Base-by-base conservation (phyloP, 2,113 vertebrate genomes). In the Sisor rabdophorus region DNA sequence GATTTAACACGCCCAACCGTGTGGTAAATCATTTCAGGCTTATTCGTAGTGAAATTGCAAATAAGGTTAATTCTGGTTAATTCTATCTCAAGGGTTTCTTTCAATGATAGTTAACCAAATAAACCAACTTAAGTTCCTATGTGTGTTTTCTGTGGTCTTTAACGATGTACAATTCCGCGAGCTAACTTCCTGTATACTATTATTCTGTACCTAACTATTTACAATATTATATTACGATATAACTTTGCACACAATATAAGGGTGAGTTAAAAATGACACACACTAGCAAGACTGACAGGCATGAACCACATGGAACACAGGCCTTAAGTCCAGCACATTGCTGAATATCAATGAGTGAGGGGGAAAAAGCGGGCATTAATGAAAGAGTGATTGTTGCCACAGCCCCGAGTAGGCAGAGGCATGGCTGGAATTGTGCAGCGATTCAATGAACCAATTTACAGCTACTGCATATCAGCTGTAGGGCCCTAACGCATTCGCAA, bases 261-360 rank as follows among this genome's bases (percentile, higher is more conserved):
- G 15, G 19, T 52, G 26, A 28, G 7, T 30, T 52, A 52, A 76
- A 36, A 50, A 75, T 67, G 11, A 52, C 59, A 67, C 75, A 44
- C 73, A 71, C 73, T 54, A 60, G 17, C 20, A 71, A 56, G 24
- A 50, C 26, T 61, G 67, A 56, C 56, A 52, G 54, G 67, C 84
- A 87, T 85, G 87, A 71, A 74, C 61, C 77, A 81, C 44, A 69
- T 48, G 47, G 47, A 20, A 67, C 60, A 65, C 64, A 81, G 54
- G 69, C 79, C 61, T 59, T 72, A 81, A 88, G 88, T 85, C 84
- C 83, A 80, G 81, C 80, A 85, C 91, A 92, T 92, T 90, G 86
- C 91, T 91, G 92, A 91, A 92, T 93, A 91, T 88, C 85, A 92
- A 91, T 91, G 90, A 90, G 89, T 89, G 89, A 85, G 89, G 88